Percentiles rank a stretch among this genome's conserved stretches.
Evolutionary conservation across 2,113 vertebrate genomes (phyloP).

Genomic region (Paratilapia polleni): DNA sequence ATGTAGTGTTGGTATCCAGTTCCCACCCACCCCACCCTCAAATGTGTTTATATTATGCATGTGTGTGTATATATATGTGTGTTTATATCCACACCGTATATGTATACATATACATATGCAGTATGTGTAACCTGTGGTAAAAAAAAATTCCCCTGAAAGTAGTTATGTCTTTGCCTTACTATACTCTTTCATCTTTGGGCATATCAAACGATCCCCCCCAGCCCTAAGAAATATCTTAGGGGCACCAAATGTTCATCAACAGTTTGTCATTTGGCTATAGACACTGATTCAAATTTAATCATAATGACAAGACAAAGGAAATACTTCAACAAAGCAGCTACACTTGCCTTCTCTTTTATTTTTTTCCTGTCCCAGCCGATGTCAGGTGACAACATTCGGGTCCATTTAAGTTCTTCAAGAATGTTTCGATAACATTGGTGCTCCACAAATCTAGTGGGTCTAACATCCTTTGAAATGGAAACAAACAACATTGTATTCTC

Average conservation of each 20-base stretch:
- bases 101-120: conserved; percentile 83
- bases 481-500: neutral
- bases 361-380: conserved; percentile 33
- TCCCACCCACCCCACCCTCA: conserved; percentile 67
- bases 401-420: conserved; percentile 40
- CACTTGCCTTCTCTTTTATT: conserved; percentile 28
- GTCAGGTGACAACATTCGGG: conserved; percentile 32
- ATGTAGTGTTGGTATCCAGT: conserved; percentile 80
- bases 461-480: conserved; percentile 28
- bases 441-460: conserved; percentile 42
- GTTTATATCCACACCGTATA: conserved; percentile 84
- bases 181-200: conserved; percentile 68
- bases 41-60: conserved; percentile 84
- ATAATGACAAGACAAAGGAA: conserved; percentile 26
- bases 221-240: conserved; percentile 16
- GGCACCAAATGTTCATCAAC: conserved; percentile 40
- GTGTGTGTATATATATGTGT: conserved; percentile 83
- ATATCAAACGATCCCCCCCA: conserved; percentile 57
- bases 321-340: conserved; percentile 59
- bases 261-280: conserved; percentile 36
- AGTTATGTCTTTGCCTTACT: conserved; percentile 81
- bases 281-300: conserved; percentile 13
- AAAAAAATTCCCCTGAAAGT: conserved; percentile 75
- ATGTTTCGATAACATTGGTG: conserved; percentile 62
- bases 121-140: conserved; percentile 81